Conservation (phyloP, 2,113 vertebrate genomes). For the Ginglymostoma cirratum region DNA sequence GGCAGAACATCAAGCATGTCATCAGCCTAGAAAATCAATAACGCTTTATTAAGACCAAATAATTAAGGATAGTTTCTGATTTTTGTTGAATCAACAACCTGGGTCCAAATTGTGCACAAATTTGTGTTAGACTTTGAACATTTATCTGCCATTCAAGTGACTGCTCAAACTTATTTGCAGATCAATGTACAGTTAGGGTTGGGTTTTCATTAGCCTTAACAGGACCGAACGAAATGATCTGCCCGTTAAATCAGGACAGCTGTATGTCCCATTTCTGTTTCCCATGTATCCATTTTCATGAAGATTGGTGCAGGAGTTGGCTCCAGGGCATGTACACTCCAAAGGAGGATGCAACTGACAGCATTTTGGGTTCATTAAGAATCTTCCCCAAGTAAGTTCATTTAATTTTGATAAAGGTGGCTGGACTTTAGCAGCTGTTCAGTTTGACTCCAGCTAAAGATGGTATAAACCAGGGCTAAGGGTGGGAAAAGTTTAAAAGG, state of each 20-base stretch:
- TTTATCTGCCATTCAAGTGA: neutral
- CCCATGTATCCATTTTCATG: neutral
- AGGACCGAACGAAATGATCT: neutral
- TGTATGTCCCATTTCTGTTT: neutral
- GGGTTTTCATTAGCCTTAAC: neutral
- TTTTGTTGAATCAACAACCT: neutral
- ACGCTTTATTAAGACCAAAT: neutral
- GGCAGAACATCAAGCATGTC: slow-evolving; percentile 75
- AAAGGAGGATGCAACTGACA: neutral
- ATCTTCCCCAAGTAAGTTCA: neutral
- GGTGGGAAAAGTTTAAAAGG: too few species aligned
- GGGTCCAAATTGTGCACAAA: neutral
- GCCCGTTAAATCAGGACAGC: neutral
- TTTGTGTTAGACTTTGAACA: neutral
- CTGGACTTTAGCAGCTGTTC: neutral
- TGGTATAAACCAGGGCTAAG: neutral
- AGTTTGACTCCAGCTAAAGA: neutral
- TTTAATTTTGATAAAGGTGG: neutral
- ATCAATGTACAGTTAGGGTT: neutral
- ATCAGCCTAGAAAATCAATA: slow-evolving; percentile 62
- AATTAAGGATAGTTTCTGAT: neutral
- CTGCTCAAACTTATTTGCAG: neutral
- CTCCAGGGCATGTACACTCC: neutral
- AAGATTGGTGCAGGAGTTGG: neutral
- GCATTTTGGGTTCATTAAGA: neutral